A percentile compares a stretch with the other conserved stretches of the same genome.
Conservation (phyloP, 2,797 vertebrate genomes). For the Sternotherus odoratus region DNA sequence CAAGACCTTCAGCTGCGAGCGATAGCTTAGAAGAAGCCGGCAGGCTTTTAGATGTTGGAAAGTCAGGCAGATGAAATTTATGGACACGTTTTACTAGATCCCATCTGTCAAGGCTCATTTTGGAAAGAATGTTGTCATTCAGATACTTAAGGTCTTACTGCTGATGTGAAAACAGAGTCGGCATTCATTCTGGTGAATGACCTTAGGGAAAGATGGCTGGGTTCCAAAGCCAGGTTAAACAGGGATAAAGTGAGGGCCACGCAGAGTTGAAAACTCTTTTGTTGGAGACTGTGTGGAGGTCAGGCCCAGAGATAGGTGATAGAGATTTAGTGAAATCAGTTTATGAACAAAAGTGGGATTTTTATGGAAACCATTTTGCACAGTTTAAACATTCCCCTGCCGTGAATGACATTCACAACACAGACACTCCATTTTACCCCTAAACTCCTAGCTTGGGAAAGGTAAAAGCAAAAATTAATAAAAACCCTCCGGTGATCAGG, state of each 20-base stretch:
- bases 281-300: background rate
- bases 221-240: background rate
- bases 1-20: background rate
- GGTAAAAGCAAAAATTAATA: background rate
- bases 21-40: accelerated
- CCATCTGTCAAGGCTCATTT: background rate
- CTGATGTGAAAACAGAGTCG: background rate
- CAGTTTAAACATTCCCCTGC: background rate
- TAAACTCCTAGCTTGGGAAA: background rate
- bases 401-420: background rate
- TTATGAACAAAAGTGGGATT: background rate
- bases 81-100: background rate
- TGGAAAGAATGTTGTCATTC: background rate
- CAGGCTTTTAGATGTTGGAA: accelerated
- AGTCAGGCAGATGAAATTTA: background rate
- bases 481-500: background rate
- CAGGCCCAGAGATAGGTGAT: too few species aligned
- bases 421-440: background rate
- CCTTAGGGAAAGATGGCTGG: background rate
- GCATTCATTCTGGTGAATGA: background rate
- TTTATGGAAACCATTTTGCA: background rate
- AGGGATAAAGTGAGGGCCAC: background rate
- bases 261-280: accelerated
- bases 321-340: background rate
- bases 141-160: background rate